phyloP scores from a whole-genome alignment of 2,888 invertebrate genomes.

The Tryphoninae sp. region DNA sequence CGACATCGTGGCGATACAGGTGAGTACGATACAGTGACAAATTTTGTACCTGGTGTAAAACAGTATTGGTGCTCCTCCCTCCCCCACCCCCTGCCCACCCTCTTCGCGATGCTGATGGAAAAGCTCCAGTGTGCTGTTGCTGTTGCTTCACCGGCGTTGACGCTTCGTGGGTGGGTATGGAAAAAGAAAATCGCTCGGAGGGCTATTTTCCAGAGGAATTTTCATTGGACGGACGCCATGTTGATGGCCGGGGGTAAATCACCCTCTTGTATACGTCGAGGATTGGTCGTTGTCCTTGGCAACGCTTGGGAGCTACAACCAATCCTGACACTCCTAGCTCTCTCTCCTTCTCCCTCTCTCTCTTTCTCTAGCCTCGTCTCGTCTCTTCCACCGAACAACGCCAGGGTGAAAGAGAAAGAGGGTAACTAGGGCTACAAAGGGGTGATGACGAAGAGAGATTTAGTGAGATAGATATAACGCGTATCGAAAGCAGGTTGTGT shows the following conservation, averaged over 20 bases:
- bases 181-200: constrained; percentile 78
- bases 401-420: background rate
- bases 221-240: constrained; percentile 80
- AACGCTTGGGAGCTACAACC: constrained; percentile 77
- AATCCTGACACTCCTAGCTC: constrained; percentile 71
- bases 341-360: constrained; percentile 14
- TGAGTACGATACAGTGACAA: too few relatives aligned
- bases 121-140: constrained; percentile 26
- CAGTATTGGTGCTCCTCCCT: background rate
- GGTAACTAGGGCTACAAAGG: constrained; percentile 6
- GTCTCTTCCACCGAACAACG: background rate
- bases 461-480: constrained; percentile 6
- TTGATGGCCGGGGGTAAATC: constrained; percentile 72
- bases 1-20: constrained; percentile 28
- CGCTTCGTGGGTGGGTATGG: constrained; percentile 28
- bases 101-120: background rate
- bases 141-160: constrained; percentile 15
- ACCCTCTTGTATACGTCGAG: constrained; percentile 65
- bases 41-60: background rate
- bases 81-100: background rate
- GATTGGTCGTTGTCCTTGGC: constrained; percentile 81
- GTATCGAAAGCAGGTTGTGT: too few relatives aligned
- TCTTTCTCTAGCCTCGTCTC: background rate
- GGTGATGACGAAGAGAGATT: constrained; percentile 33
- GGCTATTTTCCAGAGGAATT: constrained; percentile 80